Evolutionary conservation across 37 sponge, comb jelly and placozoan species (phyloP).

Genomic region (Agelas oroides): DNA sequence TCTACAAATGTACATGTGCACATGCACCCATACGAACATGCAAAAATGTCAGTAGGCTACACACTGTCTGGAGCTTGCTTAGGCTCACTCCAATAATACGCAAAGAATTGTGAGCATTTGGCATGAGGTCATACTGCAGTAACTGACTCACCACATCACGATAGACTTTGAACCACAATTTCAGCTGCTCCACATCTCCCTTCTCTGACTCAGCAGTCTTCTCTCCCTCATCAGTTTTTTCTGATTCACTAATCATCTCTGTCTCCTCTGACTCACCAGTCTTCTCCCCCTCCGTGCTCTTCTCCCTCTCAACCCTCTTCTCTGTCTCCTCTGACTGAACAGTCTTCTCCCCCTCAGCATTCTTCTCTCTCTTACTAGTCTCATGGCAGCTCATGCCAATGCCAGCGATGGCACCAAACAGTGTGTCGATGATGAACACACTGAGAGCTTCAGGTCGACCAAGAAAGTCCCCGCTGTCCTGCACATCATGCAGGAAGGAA

Average conservation of each 20-base stretch:
- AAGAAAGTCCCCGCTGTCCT: constrained; percentile 9
- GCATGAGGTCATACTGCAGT: no score
- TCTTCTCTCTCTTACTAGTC: neutral
- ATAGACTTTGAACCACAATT: constrained; percentile 66
- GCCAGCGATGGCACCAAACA: constrained; percentile 65
- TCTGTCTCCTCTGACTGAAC: no score
- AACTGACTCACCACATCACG: constrained; percentile 36
- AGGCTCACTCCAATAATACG: no score
- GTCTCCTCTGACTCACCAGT: no score
- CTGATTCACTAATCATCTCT: neutral
- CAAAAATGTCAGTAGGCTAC: no score
- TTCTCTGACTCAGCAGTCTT: neutral
- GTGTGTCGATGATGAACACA: constrained; percentile 52
- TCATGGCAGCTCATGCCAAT: constrained; percentile 29
- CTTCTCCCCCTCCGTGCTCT: no score
- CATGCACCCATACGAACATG: no score
- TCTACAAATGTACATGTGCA: no score
- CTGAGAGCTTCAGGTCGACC: constrained; percentile 44
- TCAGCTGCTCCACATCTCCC: constrained; percentile 33
- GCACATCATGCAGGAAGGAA: constrained; percentile 3
- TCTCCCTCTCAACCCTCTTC: no score
- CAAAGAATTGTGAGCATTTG: no score
- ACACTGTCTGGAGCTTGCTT: no score
- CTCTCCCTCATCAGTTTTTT: neutral
- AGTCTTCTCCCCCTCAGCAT: no score